A percentile compares a stretch with the other conserved stretches of the same genome.
Conservation (phyloP, 2,888 invertebrate species). For the Pristionchus arcanus region DNA sequence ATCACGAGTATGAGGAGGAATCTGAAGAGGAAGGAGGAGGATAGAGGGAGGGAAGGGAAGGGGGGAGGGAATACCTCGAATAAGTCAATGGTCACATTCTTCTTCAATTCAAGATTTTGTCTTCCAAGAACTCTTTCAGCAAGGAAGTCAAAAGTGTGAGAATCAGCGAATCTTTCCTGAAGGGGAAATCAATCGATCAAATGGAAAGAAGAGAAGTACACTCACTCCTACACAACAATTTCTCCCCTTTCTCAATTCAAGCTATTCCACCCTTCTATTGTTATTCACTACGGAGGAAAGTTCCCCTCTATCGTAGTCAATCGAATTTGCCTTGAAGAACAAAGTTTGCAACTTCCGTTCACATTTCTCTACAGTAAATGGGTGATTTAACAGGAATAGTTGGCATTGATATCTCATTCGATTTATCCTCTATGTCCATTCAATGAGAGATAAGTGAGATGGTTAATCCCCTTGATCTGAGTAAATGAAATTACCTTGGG, state of each 20-base stretch:
- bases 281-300: neutral
- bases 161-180: constrained; percentile 66
- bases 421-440: neutral
- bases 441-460: neutral
- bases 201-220: neutral
- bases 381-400: neutral
- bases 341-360: neutral
- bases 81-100: constrained; percentile 78
- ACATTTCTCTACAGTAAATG: constrained; percentile 3
- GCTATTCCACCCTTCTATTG: neutral
- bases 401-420: neutral
- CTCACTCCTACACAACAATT: constrained; percentile 7
- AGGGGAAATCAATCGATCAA: neutral
- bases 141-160: constrained; percentile 69
- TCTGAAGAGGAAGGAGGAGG: neutral
- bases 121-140: constrained; percentile 70
- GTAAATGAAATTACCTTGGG: constrained; percentile 57
- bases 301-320: neutral
- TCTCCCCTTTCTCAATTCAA: constrained; percentile 11
- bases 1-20: constrained; percentile 65
- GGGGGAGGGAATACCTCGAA: constrained; percentile 64
- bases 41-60: neutral
- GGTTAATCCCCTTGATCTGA: neutral
- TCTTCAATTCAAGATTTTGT: constrained; percentile 77
- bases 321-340: constrained; percentile 1